Conservation (phyloP, 2,888 invertebrate genomes). For the Xestobium rufovillosum region DNA sequence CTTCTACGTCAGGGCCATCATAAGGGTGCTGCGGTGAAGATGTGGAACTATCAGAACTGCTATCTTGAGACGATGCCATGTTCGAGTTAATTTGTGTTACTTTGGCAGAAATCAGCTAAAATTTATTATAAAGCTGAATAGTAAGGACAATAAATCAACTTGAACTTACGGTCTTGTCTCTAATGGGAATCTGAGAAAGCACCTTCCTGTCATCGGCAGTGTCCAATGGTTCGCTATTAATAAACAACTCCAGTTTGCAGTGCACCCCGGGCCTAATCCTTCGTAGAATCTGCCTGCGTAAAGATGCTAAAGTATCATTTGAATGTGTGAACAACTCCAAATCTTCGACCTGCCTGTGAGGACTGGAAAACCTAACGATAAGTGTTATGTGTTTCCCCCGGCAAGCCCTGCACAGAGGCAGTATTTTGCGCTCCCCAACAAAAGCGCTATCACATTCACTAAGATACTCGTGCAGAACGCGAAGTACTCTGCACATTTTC, state of each 20-base stretch:
- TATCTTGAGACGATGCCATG: constrained; percentile 77
- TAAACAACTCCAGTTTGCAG: constrained; percentile 84
- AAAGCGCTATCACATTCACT: constrained; percentile 89
- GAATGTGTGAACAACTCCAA: constrained; percentile 88
- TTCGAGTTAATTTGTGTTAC: constrained; percentile 64
- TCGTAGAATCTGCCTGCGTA: constrained; percentile 70
- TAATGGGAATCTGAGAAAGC: constrained; percentile 73
- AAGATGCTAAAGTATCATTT: constrained; percentile 85
- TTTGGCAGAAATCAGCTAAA: constrained; percentile 66
- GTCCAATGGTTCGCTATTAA: constrained; percentile 83
- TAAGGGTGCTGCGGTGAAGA: constrained; percentile 85
- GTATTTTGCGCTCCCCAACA: constrained; percentile 77
- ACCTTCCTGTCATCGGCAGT: constrained; percentile 81
- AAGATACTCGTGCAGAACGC: constrained; percentile 91
- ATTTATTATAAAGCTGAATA: neutral
- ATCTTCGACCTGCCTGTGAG: constrained; percentile 83
- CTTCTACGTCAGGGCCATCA: constrained; percentile 71
- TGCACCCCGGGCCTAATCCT: constrained; percentile 57
- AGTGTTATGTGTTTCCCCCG: constrained; percentile 84
- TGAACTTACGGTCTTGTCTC: constrained; percentile 78
- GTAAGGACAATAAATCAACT: neutral
- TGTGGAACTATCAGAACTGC: constrained; percentile 90
- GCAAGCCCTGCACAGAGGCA: constrained; percentile 83
- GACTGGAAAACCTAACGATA: constrained; percentile 72
- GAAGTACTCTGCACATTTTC: constrained; percentile 87